Evolutionary conservation across 1,140 invertebrate species (phyloP), one percentile per base, ranked within the genome.

Genomic region (Drosophila aff.): DNA sequence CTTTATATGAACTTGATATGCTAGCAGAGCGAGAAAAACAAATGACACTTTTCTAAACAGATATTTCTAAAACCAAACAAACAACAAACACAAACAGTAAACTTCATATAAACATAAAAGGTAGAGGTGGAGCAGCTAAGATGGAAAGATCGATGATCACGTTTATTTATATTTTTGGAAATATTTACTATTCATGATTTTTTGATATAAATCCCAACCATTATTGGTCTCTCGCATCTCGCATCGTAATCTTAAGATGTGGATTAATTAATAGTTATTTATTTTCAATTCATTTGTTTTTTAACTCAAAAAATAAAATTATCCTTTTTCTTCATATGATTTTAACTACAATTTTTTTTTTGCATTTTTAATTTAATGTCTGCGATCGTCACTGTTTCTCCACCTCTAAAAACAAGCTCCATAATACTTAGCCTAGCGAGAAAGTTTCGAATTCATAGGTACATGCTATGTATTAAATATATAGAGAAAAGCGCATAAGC

Each of bases 1-100:
- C 76, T 82, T 82, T 82, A 78, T 81, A 84, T 66, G 66, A 81
- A 76, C 65, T 81, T 84, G 57, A 85, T 66, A 84, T 40, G 78
- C 81, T 63, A 61, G 61, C 61, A 79, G 65, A 75, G 67, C 78
- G 53, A 23, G 36, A 13, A 78, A 74, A 58, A 75, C 16, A 61
- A 47, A 46, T 18, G 44, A 77, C 74, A 61, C 68, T 74, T 86
- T 85, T 85, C 75, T 85, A 85, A 57, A 80, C 65, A 63, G 64
- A 71, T 59, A 76, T 76, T 76, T 76, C 59, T 75, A 75, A 74
- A 65, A 76, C 44, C 58, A 53, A 40, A 18, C 50, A 49, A 26
- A 28, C 23, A n/a, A 53, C 3, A 72, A 69, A 58, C 53, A 44
- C 53, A 73, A 33, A 43, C 53, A 74, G 53, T 73, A 73, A 72